Evolutionary conservation across 2,797 vertebrate species (phyloP), one percentile per base, ranked within the genome.

Genomic region (Ctenosaura bakeri): DNA sequence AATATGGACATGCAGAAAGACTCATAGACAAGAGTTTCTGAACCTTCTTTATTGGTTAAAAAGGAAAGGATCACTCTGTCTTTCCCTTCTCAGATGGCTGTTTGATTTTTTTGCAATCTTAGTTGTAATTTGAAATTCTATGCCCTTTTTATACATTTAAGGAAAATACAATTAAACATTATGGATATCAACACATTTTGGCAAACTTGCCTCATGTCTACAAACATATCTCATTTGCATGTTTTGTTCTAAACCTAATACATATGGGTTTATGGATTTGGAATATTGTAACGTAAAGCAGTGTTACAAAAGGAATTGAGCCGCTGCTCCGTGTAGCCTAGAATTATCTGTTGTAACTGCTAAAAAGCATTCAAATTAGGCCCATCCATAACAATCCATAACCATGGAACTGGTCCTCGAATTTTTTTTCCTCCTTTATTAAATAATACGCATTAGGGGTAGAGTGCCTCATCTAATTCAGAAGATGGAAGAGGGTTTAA

Each of bases 171-270:
- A 64, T 69, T 89, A 69, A 79, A 14, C 10, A 69, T 24, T 69
- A 42, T 54, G 24, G 82, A 89, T 69, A 79, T 78, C 76, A 85
- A 69, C 42, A 24, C 66, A 76, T 62, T 66, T 64, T 24, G 38
- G 20, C 80, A 89, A 46, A 83, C 46, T 74, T 76, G 73, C 26
- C 20, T 74, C 56, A 66, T 77, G 76, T 50, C 20, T 35, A 5
- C 56, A 77, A 77, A 22, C 42, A 62, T 22, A 54, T 1, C 56
- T 35, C 35, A 59, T n/a, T 66, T 62, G 54, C 20, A 83, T 29
- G 38, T 64, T 62, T 76, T 62, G 26, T 77, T 83, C 29, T 64
- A 9, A 77, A 85, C 8, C 42, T 16, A 89, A 38, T 6, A 78
- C 32, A 1, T 42, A 1, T 62, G n/a, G 1, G 8, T 50, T 84